Conservation (phyloP, 1,140 invertebrate genomes). For the Acromyrmex echinatior region DNA sequence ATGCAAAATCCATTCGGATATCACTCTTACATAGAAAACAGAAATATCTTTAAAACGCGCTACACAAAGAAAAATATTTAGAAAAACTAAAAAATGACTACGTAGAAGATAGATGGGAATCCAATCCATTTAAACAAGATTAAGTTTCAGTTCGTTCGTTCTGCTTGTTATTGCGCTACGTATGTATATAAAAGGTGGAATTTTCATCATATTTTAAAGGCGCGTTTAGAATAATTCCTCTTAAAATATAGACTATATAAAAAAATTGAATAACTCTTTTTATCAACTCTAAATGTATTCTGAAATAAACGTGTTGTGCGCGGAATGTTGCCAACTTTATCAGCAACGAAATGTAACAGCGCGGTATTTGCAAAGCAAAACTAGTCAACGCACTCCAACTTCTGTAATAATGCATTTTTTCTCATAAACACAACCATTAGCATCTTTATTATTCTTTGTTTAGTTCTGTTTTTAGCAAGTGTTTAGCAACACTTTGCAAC, state of each 20-base stretch:
- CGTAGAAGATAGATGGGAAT: background rate
- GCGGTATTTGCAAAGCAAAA: slow-evolving; percentile 13
- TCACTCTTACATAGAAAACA: background rate
- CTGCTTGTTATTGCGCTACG: background rate
- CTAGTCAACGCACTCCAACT: background rate
- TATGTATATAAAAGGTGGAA: background rate
- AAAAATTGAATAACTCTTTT: slow-evolving; percentile 27
- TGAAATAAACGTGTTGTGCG: background rate
- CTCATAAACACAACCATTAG: slow-evolving; percentile 29
- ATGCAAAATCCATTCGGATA: slow-evolving; percentile 2
- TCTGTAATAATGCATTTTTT: background rate
- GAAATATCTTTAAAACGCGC: background rate
- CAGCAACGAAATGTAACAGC: background rate
- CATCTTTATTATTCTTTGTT: slow-evolving; percentile 16
- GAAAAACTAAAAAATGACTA: background rate
- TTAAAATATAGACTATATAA: background rate
- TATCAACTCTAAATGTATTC: slow-evolving; percentile 25
- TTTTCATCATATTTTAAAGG: slow-evolving; percentile 6
- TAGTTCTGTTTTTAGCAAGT: slow-evolving; percentile 23
- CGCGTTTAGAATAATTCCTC: background rate
- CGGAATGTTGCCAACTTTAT: slow-evolving; percentile 2
- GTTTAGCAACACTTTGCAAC: slow-evolving; percentile 17
- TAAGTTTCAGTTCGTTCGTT: slow-evolving; percentile 3
- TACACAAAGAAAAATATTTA: background rate
- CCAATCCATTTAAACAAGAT: slow-evolving; percentile 42